phyloP scores from a whole-genome alignment of 1,140 invertebrate genomes.

The Drosophila ananassae region DNA sequence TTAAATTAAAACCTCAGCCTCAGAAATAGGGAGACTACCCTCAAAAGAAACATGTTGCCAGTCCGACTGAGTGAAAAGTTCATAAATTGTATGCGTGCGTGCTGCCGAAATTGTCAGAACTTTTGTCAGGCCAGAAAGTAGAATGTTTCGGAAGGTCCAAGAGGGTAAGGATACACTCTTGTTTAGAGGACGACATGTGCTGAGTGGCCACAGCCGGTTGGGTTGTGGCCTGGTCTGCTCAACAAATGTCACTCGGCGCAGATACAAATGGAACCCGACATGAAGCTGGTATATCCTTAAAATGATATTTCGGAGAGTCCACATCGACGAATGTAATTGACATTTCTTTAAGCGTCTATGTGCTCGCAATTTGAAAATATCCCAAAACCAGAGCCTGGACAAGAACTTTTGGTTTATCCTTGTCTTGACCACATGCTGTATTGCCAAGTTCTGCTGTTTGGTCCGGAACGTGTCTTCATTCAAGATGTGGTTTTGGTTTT shows the following conservation, averaged over 20 bases:
- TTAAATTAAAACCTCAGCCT: conserved; percentile 52
- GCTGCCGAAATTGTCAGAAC: conserved; percentile 50
- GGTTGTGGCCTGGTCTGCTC: conserved; percentile 29
- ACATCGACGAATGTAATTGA: conserved; percentile 63
- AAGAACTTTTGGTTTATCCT: conserved; percentile 27
- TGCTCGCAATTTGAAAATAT: conserved; percentile 34
- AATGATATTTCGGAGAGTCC: conserved; percentile 42
- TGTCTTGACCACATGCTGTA: conserved; percentile 17
- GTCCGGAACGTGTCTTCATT: conserved; percentile 21
- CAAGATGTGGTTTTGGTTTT: conserved; percentile 2
- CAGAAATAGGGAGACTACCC: conserved; percentile 2
- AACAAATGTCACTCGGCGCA: conserved; percentile 44
- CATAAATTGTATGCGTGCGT: conserved; percentile 62
- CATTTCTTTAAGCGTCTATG: conserved; percentile 53
- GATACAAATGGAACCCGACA: conserved; percentile 1
- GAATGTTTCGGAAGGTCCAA: conserved; percentile 1
- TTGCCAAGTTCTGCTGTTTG: not conserved
- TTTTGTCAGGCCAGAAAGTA: conserved; percentile 24
- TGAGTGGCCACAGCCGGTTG: conserved; percentile 38
- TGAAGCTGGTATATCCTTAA: not conserved
- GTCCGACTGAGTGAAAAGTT: conserved; percentile 51
- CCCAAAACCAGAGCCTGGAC: conserved; percentile 36
- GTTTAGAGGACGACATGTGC: conserved; percentile 45
- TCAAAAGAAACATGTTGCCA: conserved; percentile 34
- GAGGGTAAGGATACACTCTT: conserved; percentile 24